Conservation (phyloP, 2,888 invertebrate genomes). For the Acanthopleura granulata region DNA sequence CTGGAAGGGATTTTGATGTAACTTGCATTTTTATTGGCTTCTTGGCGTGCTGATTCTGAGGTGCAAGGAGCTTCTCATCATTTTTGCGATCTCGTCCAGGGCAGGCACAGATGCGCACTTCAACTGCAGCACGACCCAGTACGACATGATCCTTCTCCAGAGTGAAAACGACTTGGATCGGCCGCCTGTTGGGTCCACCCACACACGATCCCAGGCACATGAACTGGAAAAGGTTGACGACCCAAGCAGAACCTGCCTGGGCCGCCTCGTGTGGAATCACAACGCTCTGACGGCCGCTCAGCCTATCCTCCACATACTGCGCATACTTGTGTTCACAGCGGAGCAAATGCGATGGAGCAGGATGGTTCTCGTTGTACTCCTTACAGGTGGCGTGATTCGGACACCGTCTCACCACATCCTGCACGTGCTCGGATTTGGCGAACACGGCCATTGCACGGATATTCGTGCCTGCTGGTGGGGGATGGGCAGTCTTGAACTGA, state of each 20-base stretch:
- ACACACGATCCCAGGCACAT: constrained; percentile 84
- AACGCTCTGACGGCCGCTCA: constrained; percentile 74
- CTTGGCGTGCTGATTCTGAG: constrained; percentile 40
- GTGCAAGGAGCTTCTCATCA: constrained; percentile 72
- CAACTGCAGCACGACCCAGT: constrained; percentile 78
- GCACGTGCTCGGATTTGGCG: constrained; percentile 76
- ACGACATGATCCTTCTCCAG: constrained; percentile 71
- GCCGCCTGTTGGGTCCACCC: constrained; percentile 82
- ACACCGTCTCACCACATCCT: constrained; percentile 79
- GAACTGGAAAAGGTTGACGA: constrained; percentile 79
- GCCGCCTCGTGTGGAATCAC: constrained; percentile 75
- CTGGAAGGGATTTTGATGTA: constrained; percentile 53
- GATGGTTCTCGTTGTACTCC: constrained; percentile 66
- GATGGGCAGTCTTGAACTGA: constrained; percentile 76
- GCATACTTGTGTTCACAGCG: constrained; percentile 67
- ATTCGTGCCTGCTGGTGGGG: constrained; percentile 64
- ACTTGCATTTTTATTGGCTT: constrained; percentile 30
- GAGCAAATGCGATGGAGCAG: constrained; percentile 64
- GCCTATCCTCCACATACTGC: constrained; percentile 73
- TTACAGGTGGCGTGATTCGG: constrained; percentile 75
- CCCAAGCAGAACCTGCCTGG: constrained; percentile 74
- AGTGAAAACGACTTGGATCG: constrained; percentile 74
- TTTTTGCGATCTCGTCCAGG: constrained; percentile 81
- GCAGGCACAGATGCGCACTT: constrained; percentile 83
- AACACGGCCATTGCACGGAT: constrained; percentile 80